Conservation (phyloP, 2,797 vertebrate species). For the Bovichtus variegatus region DNA sequence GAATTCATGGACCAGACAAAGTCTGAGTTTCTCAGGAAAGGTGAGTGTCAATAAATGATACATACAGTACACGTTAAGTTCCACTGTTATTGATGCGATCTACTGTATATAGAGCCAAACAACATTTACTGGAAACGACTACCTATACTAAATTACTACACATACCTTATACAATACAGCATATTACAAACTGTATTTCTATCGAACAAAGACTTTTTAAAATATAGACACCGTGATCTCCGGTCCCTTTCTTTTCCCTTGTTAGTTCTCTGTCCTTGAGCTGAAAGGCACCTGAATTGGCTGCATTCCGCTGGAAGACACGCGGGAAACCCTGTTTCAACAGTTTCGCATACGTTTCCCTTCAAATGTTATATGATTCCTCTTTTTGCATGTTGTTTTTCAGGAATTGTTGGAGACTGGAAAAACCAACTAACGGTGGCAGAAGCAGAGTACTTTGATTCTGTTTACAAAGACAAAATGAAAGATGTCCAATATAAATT, state of each 20-base stretch:
- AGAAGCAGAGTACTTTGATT: slow-evolving; percentile 75
- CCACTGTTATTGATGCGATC: not conserved
- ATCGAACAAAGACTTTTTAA: no score
- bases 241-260: no score
- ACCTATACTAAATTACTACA: no score
- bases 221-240: no score
- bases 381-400: slow-evolving; percentile 41
- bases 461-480: slow-evolving; percentile 78
- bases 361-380: not conserved
- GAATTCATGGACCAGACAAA: slow-evolving; percentile 80
- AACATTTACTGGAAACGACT: not conserved
- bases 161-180: no score
- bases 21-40: slow-evolving; percentile 84
- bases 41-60: slow-evolving; percentile 43
- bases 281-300: no score
- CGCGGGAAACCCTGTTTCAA: not conserved
- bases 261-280: no score
- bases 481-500: slow-evolving; percentile 77
- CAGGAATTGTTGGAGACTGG: slow-evolving; percentile 84
- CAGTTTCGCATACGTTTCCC: not conserved
- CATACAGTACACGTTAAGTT: not conserved
- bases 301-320: no score
- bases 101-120: not conserved
- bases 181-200: no score
- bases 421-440: slow-evolving; percentile 76